Evolutionary conservation across 2,113 vertebrate species (phyloP), one percentile per base, ranked within the genome.

Genomic region (Okapia johnstoni): DNA sequence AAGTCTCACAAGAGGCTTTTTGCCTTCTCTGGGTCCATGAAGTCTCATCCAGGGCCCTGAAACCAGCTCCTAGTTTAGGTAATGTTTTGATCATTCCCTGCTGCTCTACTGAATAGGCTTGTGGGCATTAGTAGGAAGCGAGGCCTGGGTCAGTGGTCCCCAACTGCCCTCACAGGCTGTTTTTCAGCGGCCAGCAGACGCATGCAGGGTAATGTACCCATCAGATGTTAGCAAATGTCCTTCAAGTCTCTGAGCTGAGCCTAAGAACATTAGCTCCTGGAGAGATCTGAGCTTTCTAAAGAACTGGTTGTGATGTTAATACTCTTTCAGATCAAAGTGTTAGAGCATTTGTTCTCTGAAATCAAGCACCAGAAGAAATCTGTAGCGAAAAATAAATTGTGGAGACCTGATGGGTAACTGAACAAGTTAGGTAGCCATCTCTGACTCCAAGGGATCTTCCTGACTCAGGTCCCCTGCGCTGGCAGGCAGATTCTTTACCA

Each of bases 311-410:
- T 52, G 80, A 91, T 15, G 8, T 28, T 63, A 48, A 81, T 43
- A 9, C 61, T 93, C 55, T 55, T 88, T 96, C 66, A 97, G 92
- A 95, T 96, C 92, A 96, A 94, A 95, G 70, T 28, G 3, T 40
- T 89, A 70, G 60, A 23, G 46, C 48, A 85, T 92, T 48, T 86
- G 25, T 86, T 83, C 50, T 73, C 77, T 61, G 21, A 26, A 96
- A 84, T 55, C 70, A 6, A 84, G 73, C 76, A 57, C 83, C 46
- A 57, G 84, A 90, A 93, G 87, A 96, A 93, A 84, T 73, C 77
- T 95, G 40, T 85, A 58, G 54, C 73, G 84, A 87, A 94, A 96
- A 93, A 98, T 91, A 97, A 95, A 84, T 25, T 43, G 50, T 52
- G 7, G 15, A 73, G 36, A 43, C 94, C 93, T 77, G 88, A 83